These are phyloP conservation scores for Streptopelia turtur DNA, from an alignment of 2,797 vertebrate species.

Conservation along the genomic window DNA sequence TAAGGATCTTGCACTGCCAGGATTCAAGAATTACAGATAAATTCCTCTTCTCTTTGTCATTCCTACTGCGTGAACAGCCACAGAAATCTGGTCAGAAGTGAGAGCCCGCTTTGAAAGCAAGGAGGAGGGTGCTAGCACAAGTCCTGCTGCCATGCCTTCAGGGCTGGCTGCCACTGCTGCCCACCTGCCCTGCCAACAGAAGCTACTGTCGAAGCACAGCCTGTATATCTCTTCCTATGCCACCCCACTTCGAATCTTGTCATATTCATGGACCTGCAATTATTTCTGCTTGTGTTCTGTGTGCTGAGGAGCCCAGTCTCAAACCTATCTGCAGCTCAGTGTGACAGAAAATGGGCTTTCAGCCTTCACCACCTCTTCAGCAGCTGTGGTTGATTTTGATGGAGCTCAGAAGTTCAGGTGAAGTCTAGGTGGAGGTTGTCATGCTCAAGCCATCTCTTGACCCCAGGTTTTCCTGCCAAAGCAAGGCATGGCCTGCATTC, in stretches of 20 bases:
- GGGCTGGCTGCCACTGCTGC: not conserved
- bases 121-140: not conserved
- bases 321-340: accelerated
- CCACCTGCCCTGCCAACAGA: not conserved
- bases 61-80: not conserved
- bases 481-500: not conserved
- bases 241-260: not conserved
- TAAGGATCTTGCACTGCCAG: not conserved
- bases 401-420: not conserved
- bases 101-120: accelerated
- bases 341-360: not conserved
- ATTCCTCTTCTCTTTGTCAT: not conserved
- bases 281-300: not conserved
- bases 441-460: not conserved
- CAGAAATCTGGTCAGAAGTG: not conserved
- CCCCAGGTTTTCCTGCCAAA: not conserved
- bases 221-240: accelerated
- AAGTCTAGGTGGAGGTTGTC: not conserved
- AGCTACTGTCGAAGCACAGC: not conserved
- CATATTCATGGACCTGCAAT: not conserved
- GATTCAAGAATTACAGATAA: not conserved
- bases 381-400: not conserved
- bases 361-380: not conserved
- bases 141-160: not conserved
- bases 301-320: not conserved